A percentile compares a stretch with the other conserved stretches of the same genome.
Conservation (phyloP, 2,888 invertebrate species). For the Latrodectus hesperus region DNA sequence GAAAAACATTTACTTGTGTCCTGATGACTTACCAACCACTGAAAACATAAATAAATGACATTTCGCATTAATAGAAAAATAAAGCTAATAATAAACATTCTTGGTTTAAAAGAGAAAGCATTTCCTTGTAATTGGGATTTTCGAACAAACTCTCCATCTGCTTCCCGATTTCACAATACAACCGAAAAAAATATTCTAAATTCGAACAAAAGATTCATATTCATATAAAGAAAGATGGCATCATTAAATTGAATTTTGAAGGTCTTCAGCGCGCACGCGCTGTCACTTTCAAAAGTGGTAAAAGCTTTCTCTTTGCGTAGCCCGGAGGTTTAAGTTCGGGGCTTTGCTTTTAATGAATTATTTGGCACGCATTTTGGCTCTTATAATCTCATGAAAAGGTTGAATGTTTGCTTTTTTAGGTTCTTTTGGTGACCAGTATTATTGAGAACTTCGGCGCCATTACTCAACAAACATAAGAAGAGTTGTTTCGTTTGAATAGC, state of each 20-base stretch:
- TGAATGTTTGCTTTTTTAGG: background rate
- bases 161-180: no score
- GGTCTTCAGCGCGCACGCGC: background rate
- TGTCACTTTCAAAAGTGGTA: background rate
- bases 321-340: conserved; percentile 12
- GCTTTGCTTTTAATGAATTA: conserved; percentile 47
- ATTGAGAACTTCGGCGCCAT: background rate
- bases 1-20: no score
- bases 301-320: background rate
- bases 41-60: no score
- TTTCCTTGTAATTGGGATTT: no score
- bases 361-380: conserved; percentile 14
- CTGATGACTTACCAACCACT: no score
- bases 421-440: background rate
- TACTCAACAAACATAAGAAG: no score
- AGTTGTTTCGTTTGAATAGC: background rate
- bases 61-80: no score
- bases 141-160: no score
- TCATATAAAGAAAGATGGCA: background rate
- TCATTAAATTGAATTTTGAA: background rate
- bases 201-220: background rate
- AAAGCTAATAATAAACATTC: no score
- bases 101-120: no score
- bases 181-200: no score
- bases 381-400: background rate